Evolutionary conservation across 2,888 invertebrate species (phyloP).

Genomic region (Bellardia bayeri): DNA sequence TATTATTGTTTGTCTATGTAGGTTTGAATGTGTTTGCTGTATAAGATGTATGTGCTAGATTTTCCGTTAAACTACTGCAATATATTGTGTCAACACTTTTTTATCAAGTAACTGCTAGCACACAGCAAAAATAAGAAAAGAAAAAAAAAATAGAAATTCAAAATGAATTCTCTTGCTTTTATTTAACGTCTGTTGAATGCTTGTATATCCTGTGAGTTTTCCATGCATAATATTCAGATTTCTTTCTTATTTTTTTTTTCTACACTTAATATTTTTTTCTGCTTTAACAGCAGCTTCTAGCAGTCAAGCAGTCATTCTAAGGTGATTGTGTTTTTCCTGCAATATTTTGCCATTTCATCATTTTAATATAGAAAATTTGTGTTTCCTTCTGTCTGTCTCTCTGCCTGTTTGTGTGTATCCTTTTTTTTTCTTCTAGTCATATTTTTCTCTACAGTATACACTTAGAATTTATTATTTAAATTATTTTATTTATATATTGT

Average conservation of each 20-base stretch:
- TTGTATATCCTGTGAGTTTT: constrained; percentile 48
- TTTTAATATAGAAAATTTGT: constrained; percentile 56
- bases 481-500: constrained; percentile 16
- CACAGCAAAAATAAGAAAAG: constrained; percentile 46
- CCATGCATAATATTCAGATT: constrained; percentile 47
- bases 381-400: constrained; percentile 9
- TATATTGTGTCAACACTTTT: constrained; percentile 73
- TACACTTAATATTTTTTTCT: constrained; percentile 10
- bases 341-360: constrained; percentile 74
- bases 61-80: constrained; percentile 68
- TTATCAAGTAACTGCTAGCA: constrained; percentile 69
- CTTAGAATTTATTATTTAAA: constrained; percentile 52
- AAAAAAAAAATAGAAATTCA: constrained; percentile 38
- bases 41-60: constrained; percentile 40
- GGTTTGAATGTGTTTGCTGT: background rate
- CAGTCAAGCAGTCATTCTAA: constrained; percentile 71
- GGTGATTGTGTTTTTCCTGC: constrained; percentile 72
- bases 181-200: constrained; percentile 48
- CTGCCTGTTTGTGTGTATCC: background rate
- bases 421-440: background rate
- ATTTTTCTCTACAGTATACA: background rate
- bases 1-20: constrained; percentile 38
- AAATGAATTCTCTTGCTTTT: constrained; percentile 41
- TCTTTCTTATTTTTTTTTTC: constrained; percentile 5
- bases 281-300: constrained; percentile 60